Evolutionary conservation across 2,113 vertebrate genomes (phyloP).

Genomic region (Lophochroa leadbeateri): DNA sequence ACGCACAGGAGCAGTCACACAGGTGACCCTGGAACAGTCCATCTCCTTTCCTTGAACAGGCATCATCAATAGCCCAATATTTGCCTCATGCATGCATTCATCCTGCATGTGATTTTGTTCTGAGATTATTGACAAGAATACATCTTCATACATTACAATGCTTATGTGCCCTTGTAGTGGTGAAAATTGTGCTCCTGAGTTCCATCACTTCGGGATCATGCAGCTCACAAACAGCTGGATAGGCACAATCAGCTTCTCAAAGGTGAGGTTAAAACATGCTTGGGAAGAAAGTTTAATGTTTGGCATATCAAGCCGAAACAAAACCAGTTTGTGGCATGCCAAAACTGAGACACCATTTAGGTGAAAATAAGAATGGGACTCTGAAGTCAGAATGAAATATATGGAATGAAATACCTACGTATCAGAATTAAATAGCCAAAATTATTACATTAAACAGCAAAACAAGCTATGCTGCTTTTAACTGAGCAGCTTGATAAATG

Average conservation of each 20-base stretch:
- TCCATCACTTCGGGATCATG: not conserved
- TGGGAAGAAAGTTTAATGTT: not conserved
- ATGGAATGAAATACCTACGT: not conserved
- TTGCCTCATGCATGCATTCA: conserved; percentile 40
- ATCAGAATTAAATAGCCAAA: not conserved
- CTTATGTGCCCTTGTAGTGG: conserved; percentile 24
- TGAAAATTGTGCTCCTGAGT: not conserved
- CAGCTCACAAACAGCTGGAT: not conserved
- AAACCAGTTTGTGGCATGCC: not conserved
- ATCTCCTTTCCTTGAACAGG: conserved; percentile 32
- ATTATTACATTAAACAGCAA: not conserved
- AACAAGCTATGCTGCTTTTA: not conserved
- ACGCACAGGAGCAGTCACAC: not conserved
- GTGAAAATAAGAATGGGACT: not conserved
- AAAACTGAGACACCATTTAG: not conserved
- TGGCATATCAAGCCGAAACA: not conserved
- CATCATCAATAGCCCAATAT: not conserved
- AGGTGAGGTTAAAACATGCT: not conserved
- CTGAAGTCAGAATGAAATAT: not conserved
- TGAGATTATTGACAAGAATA: conserved; percentile 47
- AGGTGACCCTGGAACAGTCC: conserved; percentile 26
- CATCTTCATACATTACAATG: conserved; percentile 58
- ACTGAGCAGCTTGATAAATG: not conserved
- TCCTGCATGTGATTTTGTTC: not conserved
- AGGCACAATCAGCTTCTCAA: not conserved